Evolutionary conservation across 2,113 vertebrate genomes (phyloP).

Genomic region (Podarcis raffonei): DNA sequence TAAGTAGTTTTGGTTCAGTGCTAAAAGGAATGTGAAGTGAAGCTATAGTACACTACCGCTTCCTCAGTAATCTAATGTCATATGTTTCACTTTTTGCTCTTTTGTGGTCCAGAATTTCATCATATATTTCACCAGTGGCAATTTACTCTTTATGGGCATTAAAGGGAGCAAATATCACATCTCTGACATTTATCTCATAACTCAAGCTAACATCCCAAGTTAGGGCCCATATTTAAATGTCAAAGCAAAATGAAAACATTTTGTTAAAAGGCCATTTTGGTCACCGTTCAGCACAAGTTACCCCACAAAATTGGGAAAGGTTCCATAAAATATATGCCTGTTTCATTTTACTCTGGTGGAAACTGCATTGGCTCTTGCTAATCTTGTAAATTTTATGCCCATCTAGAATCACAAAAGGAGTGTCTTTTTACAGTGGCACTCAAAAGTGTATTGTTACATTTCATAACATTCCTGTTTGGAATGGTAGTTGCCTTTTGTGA

Average conservation of each 20-base stretch:
- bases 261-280: neutral
- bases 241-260: neutral
- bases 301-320: neutral
- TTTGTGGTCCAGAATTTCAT: neutral
- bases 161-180: neutral
- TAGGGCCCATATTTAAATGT: neutral
- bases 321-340: too few relatives aligned
- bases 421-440: neutral
- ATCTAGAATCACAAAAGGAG: neutral
- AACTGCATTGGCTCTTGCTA: conserved; percentile 1
- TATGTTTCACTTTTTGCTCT: conserved; percentile 5
- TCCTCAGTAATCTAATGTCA: neutral
- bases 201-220: neutral
- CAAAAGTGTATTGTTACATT: neutral
- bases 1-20: neutral
- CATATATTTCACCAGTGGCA: neutral
- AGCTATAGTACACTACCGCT: neutral
- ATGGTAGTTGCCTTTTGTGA: conserved; percentile 14
- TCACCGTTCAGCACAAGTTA: neutral
- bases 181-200: neutral
- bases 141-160: neutral
- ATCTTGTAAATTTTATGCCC: neutral
- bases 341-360: neutral
- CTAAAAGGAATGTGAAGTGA: neutral
- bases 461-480: neutral